Evolutionary conservation across 2,113 vertebrate species (phyloP).

Genomic region (Xiphorhynchus elegans): DNA sequence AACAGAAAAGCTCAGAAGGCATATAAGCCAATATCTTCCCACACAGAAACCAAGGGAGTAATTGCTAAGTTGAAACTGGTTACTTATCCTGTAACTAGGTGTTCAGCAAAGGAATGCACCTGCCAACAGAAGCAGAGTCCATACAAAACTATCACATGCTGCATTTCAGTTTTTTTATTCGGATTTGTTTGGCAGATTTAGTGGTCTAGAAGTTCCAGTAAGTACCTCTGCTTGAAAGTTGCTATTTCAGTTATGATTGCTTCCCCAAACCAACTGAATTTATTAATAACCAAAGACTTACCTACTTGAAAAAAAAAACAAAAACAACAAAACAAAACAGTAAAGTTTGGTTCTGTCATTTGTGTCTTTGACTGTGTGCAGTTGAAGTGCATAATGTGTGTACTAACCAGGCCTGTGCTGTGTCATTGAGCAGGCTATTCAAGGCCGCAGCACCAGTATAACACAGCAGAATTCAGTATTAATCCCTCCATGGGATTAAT

Average conservation of each 20-base stretch:
- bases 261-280: conserved; percentile 14
- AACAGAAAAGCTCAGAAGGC: background rate
- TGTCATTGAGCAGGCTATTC: background rate
- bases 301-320: conserved; percentile 29
- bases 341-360: conserved; percentile 18
- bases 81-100: background rate
- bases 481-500: background rate
- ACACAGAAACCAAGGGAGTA: background rate
- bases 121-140: background rate
- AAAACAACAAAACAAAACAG: background rate
- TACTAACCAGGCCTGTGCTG: background rate
- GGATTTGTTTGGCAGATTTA: background rate
- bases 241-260: background rate
- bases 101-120: background rate
- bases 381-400: background rate
- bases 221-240: conserved; percentile 19
- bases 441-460: background rate
- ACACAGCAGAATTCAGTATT: background rate
- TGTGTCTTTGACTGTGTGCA: conserved; percentile 17
- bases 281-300: conserved; percentile 51
- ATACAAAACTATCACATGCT: background rate
- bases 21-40: background rate
- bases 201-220: background rate
- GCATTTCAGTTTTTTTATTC: background rate
- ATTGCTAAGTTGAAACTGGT: background rate